Percentiles rank a stretch among this genome's conserved stretches.
Evolutionary conservation across 2,888 invertebrate genomes (phyloP).

Genomic region (Caenorhabditis sp.): DNA sequence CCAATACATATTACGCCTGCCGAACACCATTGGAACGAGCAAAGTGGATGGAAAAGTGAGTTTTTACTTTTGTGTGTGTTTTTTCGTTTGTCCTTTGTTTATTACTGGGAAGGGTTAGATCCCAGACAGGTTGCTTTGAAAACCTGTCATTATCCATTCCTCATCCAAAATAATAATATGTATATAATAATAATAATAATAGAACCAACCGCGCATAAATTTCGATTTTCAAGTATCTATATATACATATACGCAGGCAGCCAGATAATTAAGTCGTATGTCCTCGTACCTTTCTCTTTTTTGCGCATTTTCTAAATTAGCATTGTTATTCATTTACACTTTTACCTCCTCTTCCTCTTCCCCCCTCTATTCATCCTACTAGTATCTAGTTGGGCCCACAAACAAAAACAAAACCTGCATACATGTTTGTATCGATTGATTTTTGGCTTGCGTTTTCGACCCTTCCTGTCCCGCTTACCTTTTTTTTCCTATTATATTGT

Average conservation of each 20-base stretch:
- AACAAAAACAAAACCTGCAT: neutral
- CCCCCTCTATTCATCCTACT: constrained; percentile 6
- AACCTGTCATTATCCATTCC: neutral
- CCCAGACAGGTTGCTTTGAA: no score
- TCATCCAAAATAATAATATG: neutral
- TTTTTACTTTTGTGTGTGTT: constrained; percentile 7
- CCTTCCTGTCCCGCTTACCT: neutral
- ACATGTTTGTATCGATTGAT: neutral
- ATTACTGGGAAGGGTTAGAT: neutral
- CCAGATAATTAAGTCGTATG: no score
- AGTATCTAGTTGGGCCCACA: neutral
- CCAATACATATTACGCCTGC: constrained; percentile 69
- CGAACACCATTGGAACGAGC: constrained; percentile 66
- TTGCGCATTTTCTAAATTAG: neutral
- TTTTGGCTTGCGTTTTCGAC: neutral
- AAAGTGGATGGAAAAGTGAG: constrained; percentile 70
- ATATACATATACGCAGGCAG: no score
- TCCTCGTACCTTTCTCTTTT: no score
- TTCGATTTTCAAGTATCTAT: neutral
- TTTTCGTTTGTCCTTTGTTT: neutral
- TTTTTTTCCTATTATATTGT: neutral
- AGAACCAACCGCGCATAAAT: neutral
- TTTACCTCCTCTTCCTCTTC: neutral
- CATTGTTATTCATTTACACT: neutral
- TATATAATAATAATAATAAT: neutral